A percentile compares a stretch with the other conserved stretches of the same genome.
Evolutionary conservation across 2,888 invertebrate genomes (phyloP).

Genomic region (Aleiodes leptofemur): DNA sequence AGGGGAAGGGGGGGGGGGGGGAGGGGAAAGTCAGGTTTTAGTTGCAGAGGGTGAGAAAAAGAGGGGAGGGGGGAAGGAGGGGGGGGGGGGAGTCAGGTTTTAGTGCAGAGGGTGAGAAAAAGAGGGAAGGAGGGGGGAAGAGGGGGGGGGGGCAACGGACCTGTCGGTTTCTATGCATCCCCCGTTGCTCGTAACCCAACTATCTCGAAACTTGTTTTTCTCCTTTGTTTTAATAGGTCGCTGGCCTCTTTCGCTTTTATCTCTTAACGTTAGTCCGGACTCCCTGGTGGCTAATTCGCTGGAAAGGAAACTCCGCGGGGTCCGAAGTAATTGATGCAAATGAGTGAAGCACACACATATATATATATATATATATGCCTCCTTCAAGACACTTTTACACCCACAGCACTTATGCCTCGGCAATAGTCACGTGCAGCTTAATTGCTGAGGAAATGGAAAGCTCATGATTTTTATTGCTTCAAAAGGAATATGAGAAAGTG

Average conservation of each 20-base stretch:
- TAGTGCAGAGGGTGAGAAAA: background rate
- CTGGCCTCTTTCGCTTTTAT: slow-evolving; percentile 51
- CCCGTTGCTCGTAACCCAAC: slow-evolving; percentile 73
- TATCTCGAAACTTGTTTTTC: slow-evolving; percentile 73
- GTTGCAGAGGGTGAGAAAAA: background rate
- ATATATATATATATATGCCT: background rate
- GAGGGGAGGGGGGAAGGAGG: background rate
- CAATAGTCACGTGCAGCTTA: slow-evolving; percentile 56
- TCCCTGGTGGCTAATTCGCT: slow-evolving; percentile 70
- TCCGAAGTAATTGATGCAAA: slow-evolving; percentile 72
- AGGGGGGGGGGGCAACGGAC: background rate
- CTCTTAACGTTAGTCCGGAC: slow-evolving; percentile 62
- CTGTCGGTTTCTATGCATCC: slow-evolving; percentile 63
- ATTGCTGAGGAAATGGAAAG: slow-evolving; percentile 50
- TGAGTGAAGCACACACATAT: slow-evolving; percentile 55
- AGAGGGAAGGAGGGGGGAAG: background rate
- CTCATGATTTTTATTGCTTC: no score
- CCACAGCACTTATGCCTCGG: slow-evolving; percentile 40
- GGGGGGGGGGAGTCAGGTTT: no score
- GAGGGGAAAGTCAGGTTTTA: background rate
- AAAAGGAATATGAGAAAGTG: no score
- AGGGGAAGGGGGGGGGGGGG: background rate
- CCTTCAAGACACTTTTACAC: slow-evolving; percentile 20
- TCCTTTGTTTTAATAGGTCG: slow-evolving; percentile 70
- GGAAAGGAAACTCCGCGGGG: slow-evolving; percentile 66